A percentile compares a stretch with the other conserved stretches of the same genome.
Conservation (phyloP, 2,888 invertebrate genomes). For the Eustalomyia histrio region DNA sequence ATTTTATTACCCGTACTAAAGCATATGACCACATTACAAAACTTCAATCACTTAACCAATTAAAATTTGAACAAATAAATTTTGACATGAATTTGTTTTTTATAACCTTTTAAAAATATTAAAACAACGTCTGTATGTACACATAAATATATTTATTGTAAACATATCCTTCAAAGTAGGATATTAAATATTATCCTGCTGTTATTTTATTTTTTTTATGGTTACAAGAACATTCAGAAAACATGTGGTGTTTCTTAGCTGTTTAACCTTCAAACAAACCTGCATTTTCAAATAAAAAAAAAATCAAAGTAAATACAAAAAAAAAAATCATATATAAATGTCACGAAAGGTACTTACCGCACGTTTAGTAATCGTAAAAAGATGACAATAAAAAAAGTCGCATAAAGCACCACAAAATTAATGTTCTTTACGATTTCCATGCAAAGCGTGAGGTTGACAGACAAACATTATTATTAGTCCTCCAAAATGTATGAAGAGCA, state of each 20-base stretch:
- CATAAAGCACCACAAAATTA: slow-evolving; percentile 19
- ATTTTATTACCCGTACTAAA: not conserved
- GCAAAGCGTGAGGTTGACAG: not conserved
- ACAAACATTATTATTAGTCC: not conserved
- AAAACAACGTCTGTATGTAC: not conserved
- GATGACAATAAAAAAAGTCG: slow-evolving; percentile 52
- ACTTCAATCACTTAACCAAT: slow-evolving; percentile 20
- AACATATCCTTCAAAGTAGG: not conserved
- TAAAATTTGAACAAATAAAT: slow-evolving; percentile 2
- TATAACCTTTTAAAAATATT: slow-evolving; percentile 23
- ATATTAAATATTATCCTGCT: slow-evolving; percentile 31
- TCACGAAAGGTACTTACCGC: slow-evolving; percentile 47
- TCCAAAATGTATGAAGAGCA: not conserved
- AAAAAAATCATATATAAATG: slow-evolving; percentile 41
- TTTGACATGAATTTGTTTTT: slow-evolving; percentile 13
- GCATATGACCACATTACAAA: too few species aligned
- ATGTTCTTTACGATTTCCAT: slow-evolving; percentile 4
- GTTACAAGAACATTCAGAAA: not conserved
- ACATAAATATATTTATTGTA: not conserved
- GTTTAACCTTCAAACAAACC: slow-evolving; percentile 4
- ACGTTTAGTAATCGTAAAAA: slow-evolving; percentile 52
- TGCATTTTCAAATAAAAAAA: not conserved
- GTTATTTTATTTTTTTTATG: not conserved
- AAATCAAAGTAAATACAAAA: not conserved
- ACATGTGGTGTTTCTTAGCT: not conserved